Evolutionary conservation across 2,113 vertebrate species (phyloP), one percentile per base, ranked within the genome.

Genomic region (Poeciliopsis prolifica): DNA sequence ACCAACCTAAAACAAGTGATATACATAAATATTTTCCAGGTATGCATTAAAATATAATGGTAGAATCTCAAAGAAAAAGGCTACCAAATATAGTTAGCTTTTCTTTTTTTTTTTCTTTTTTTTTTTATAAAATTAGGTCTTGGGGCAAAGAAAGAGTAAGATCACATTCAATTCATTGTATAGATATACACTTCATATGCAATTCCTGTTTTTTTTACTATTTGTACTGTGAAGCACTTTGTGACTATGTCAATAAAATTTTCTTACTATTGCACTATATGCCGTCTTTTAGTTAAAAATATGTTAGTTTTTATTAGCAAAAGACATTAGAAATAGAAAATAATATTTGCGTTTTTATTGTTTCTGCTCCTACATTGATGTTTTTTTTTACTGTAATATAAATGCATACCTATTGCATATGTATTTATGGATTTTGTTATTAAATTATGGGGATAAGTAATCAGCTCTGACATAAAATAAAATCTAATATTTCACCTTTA

Each of bases 1-100:
- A 73, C 37, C 60, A 65, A 28, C 30, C 15, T 31, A 33, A 29
- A 79, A 40, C n/a, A 40, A 68, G 61, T 31, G 51, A 7, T 3
- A 51, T 33, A 24, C 37, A 68, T 22, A 65, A 63, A 37, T 68
- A 81, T 58, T 63, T 44, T 11, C 2, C 68, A 60, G n/a, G 51
- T 58, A 79, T 65, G 24, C 15, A n/a, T 61, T 51, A 30, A 61
- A 8, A 61, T 28, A 14, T 72, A 62, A 40, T 15, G 22, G 60
- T 28, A 70, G 22, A 12, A 42, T 51, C 40, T 15, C 66, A 69
- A 17, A 33, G 29, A 35, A 24, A 17, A 64, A 17, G 22, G 8
- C 6, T 24, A 33, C 29, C 10, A 33, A 35, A 17, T 19, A 31
- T 24, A 8, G 1, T 33, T 6, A 30, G 14, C 15, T 42, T 42